A percentile compares a stretch with the other conserved stretches of the same genome.
Evolutionary conservation across 2,888 invertebrate genomes (phyloP).

Genomic region (Branchipolynoe longqiensis): DNA sequence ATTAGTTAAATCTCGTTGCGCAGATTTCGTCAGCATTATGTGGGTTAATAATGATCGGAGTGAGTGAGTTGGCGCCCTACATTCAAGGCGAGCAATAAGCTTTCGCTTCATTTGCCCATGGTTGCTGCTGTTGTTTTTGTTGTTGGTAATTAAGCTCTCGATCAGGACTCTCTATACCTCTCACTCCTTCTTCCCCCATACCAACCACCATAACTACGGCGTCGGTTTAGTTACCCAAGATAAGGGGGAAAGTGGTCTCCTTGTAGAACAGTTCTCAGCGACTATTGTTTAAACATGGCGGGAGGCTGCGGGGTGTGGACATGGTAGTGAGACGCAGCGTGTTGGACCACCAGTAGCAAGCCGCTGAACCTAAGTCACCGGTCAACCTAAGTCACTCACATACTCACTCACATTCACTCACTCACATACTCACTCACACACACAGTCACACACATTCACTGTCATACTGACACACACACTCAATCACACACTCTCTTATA

Average conservation of each 20-base stretch:
- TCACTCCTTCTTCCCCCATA: slow-evolving; percentile 34
- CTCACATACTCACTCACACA: not conserved
- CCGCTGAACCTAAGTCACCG: not conserved
- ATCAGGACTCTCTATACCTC: not conserved
- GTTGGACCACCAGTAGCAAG: not conserved
- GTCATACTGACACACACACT: not conserved
- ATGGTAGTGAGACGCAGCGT: no score
- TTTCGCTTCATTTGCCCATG: not conserved
- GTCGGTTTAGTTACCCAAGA: slow-evolving; percentile 3
- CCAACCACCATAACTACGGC: slow-evolving; percentile 50
- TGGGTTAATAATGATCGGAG: not conserved
- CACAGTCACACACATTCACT: not conserved
- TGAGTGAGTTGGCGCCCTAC: not conserved
- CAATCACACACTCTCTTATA: not conserved
- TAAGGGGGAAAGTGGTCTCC: not conserved
- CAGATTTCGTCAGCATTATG: not conserved
- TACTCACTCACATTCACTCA: not conserved
- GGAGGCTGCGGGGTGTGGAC: not conserved
- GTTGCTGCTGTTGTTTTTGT: not conserved
- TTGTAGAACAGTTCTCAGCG: not conserved
- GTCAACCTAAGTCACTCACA: slow-evolving; percentile 4
- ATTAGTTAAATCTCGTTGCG: not conserved
- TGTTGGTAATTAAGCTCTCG: not conserved
- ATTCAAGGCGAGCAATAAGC: not conserved
- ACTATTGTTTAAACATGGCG: slow-evolving; percentile 29